phyloP scores from a whole-genome alignment of 1,140 invertebrate species.

The Drosophila jambulina region DNA sequence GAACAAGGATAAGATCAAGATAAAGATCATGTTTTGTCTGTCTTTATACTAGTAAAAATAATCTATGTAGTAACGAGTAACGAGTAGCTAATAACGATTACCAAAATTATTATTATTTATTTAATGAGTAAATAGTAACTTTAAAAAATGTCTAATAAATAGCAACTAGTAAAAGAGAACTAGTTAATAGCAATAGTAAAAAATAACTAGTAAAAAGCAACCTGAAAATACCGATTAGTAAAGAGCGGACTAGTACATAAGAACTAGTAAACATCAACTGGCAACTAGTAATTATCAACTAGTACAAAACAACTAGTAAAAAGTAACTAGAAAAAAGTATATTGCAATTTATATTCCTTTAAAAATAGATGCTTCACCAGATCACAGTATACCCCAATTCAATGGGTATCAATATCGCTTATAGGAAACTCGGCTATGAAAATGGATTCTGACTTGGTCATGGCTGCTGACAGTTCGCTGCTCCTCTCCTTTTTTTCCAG shows the following conservation, averaged over 20 bases:
- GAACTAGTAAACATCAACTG: not conserved
- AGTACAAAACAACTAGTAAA: not conserved
- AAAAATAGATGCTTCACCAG: not conserved
- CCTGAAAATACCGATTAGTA: not conserved
- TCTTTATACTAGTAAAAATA: not conserved
- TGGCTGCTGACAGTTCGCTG: constrained; percentile 31
- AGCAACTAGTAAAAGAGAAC: not conserved
- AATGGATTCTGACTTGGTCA: constrained; percentile 20
- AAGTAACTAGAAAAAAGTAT: not conserved
- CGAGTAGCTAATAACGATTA: no score
- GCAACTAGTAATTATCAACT: not conserved
- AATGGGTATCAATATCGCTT: constrained; percentile 8
- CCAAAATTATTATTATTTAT: no score
- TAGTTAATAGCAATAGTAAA: not conserved
- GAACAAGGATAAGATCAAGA: not conserved
- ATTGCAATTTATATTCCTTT: not conserved
- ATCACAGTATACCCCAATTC: not conserved
- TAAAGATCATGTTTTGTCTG: not conserved
- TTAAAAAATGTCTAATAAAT: not conserved
- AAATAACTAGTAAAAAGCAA: not conserved
- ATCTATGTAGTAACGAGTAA: not conserved
- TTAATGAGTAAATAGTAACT: not conserved
- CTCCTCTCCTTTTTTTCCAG: constrained; percentile 14
- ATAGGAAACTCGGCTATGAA: not conserved
- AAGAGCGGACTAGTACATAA: not conserved